Conservation (phyloP, 2,888 invertebrate species). For the Platycheirus albimanus region DNA sequence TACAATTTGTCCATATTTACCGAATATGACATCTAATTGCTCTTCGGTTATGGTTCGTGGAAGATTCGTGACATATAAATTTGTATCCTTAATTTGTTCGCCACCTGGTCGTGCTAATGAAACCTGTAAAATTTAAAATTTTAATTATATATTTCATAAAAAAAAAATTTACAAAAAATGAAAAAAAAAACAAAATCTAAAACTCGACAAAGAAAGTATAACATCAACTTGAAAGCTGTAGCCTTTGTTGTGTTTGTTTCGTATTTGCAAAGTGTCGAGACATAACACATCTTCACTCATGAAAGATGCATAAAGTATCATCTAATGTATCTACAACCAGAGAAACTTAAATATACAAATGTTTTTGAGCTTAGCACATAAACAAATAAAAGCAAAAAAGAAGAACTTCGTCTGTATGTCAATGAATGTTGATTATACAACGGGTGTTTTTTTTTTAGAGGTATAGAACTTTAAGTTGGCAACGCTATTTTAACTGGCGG, state of each 20-base stretch:
- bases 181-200: neutral
- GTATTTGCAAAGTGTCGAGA: slow-evolving; percentile 44
- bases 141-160: neutral
- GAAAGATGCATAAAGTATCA: slow-evolving; percentile 23
- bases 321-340: too few relatives aligned
- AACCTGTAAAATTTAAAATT: slow-evolving; percentile 84
- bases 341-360: slow-evolving; percentile 38
- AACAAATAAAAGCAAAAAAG: slow-evolving; percentile 28
- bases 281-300: slow-evolving; percentile 20
- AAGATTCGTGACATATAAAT: slow-evolving; percentile 95
- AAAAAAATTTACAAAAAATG: neutral
- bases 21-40: slow-evolving; percentile 92
- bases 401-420: slow-evolving; percentile 37
- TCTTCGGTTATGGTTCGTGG: slow-evolving; percentile 93
- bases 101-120: slow-evolving; percentile 96
- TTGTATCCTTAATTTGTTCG: slow-evolving; percentile 96
- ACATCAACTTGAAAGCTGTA: neutral
- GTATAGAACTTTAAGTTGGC: too few relatives aligned
- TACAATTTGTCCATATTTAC: slow-evolving; percentile 94
- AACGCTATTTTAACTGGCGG: too few relatives aligned
- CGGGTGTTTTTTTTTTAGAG: too few relatives aligned
- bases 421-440: slow-evolving; percentile 29
- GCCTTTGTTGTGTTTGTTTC: slow-evolving; percentile 13
- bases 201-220: neutral
- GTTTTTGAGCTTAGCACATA: slow-evolving; percentile 22